Conservation (phyloP, 2,797 vertebrate genomes). For the Betta splendens region DNA sequence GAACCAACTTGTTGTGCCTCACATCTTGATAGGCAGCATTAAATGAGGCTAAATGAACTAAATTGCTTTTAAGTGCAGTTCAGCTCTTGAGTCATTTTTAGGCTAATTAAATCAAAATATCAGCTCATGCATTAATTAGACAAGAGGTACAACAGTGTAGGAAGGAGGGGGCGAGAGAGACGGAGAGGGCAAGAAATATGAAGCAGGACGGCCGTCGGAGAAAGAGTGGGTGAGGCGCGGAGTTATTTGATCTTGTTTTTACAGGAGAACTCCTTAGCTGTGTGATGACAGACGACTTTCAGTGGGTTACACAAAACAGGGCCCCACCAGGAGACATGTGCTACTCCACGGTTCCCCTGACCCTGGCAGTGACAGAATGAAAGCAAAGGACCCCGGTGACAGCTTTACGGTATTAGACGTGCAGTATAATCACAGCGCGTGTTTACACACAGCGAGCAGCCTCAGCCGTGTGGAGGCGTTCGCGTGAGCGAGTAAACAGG, state of each 20-base stretch:
- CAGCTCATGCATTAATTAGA: slow-evolving; percentile 50
- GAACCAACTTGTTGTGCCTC: slow-evolving; percentile 34
- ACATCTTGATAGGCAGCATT: slow-evolving; percentile 37
- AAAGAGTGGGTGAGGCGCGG: slow-evolving; percentile 44
- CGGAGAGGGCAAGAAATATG: slow-evolving; percentile 5
- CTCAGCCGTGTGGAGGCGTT: not conserved
- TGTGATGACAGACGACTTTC: slow-evolving; percentile 66
- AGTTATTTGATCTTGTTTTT: slow-evolving; percentile 70
- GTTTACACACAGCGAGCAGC: slow-evolving; percentile 14
- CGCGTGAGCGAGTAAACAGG: not conserved
- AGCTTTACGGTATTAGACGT: slow-evolving; percentile 8
- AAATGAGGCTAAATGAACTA: slow-evolving; percentile 45
- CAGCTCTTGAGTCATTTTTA: slow-evolving; percentile 54
- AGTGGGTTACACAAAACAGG: slow-evolving; percentile 62
- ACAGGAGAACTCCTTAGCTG: slow-evolving; percentile 61
- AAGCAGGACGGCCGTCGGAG: slow-evolving; percentile 27
- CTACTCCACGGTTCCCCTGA: slow-evolving; percentile 63
- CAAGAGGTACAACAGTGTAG: slow-evolving; percentile 27
- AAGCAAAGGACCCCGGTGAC: slow-evolving; percentile 49
- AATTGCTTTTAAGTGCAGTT: slow-evolving; percentile 65
- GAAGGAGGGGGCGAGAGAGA: slow-evolving; percentile 5
- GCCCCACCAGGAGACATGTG: slow-evolving; percentile 53
- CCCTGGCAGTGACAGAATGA: slow-evolving; percentile 66
- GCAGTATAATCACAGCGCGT: slow-evolving; percentile 4
- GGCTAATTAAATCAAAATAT: slow-evolving; percentile 65